Conservation (phyloP, 2,888 invertebrate species). For the Amphipoea lucens region DNA sequence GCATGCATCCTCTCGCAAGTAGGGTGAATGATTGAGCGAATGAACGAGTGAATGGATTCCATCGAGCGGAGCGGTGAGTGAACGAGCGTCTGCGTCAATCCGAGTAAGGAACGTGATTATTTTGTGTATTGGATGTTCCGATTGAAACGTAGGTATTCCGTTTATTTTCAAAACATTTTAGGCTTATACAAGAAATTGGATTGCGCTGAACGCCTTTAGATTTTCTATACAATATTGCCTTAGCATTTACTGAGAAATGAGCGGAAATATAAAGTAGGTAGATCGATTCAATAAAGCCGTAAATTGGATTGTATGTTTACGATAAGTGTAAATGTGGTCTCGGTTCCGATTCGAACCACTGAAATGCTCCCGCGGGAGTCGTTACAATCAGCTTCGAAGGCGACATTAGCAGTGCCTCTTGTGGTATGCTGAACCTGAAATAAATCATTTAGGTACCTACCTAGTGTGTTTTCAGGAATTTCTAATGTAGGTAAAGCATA, state of each 20-base stretch:
- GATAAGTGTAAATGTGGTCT: conserved; percentile 43
- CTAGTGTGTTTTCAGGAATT: neutral
- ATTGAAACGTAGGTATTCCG: conserved; percentile 72
- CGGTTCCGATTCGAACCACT: conserved; percentile 22
- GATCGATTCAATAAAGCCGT: conserved; percentile 40
- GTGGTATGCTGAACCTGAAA: conserved; percentile 24
- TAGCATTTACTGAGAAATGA: conserved; percentile 42
- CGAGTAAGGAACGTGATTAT: conserved; percentile 79
- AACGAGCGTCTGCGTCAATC: conserved; percentile 73
- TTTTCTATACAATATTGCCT: conserved; percentile 63
- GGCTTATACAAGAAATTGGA: conserved; percentile 69
- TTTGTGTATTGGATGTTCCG: conserved; percentile 76
- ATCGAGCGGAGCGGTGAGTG: conserved; percentile 73
- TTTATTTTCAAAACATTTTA: conserved; percentile 75
- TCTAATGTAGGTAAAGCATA: neutral
- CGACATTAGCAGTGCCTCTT: conserved; percentile 19
- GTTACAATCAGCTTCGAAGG: conserved; percentile 5
- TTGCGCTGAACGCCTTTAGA: conserved; percentile 68
- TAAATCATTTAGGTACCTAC: neutral
- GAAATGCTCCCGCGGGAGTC: conserved; percentile 28
- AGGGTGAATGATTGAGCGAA: conserved; percentile 81
- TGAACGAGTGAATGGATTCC: conserved; percentile 79
- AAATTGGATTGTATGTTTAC: conserved; percentile 47
- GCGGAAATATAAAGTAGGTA: conserved; percentile 45
- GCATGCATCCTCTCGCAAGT: conserved; percentile 80